A percentile compares a stretch with the other conserved stretches of the same genome.
phyloP scores from a whole-genome alignment of 2,113 vertebrate species.

The Dromas ardeola region DNA sequence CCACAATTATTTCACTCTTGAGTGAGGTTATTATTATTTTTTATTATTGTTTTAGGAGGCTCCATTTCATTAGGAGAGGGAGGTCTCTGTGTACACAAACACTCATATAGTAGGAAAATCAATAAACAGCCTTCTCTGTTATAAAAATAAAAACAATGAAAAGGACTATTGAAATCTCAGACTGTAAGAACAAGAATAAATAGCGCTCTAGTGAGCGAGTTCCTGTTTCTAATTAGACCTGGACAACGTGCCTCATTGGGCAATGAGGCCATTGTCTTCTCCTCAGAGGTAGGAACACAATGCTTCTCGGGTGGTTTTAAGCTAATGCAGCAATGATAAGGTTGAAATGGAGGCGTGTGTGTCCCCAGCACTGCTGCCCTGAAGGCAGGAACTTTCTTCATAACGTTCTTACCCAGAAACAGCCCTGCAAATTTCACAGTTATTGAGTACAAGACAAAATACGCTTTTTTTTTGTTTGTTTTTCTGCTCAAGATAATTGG shows the following conservation, averaged over 20 bases:
- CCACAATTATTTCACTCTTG: constrained; percentile 4
- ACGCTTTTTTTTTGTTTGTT: background rate
- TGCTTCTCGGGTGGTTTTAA: background rate
- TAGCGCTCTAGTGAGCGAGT: background rate
- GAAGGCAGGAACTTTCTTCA: background rate
- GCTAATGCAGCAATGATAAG: background rate
- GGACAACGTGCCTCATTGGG: background rate
- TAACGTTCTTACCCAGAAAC: background rate
- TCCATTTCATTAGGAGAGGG: background rate
- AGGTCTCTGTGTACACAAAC: constrained; percentile 17
- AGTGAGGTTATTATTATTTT: background rate
- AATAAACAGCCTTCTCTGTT: background rate
- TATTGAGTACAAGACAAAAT: background rate
- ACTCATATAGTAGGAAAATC: constrained; percentile 2
- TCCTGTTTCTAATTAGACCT: constrained; percentile 47
- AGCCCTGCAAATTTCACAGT: background rate
- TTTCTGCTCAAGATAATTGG: background rate
- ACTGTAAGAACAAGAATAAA: background rate
- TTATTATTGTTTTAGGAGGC: background rate
- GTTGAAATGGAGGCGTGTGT: background rate
- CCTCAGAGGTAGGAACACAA: background rate
- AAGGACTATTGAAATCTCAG: background rate
- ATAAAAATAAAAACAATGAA: background rate
- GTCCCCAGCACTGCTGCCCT: background rate
- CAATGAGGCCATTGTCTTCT: constrained; percentile 34